Evolutionary conservation across 2,797 vertebrate genomes (phyloP).

Genomic region (Pogonophryne albipinna): DNA sequence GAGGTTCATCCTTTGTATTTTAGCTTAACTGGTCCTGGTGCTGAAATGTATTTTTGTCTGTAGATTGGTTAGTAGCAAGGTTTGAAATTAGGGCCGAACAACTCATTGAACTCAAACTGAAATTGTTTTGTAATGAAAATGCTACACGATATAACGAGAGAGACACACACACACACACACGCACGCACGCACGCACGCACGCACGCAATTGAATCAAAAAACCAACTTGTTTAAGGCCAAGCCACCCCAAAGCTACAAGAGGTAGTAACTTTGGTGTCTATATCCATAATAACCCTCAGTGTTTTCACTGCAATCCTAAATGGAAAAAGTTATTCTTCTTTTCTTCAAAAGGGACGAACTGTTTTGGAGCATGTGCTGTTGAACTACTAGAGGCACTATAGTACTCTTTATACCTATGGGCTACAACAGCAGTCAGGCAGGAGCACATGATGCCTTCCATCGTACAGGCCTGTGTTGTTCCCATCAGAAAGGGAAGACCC

Average conservation of each 20-base stretch:
- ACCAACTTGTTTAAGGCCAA: no score
- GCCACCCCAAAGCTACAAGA: no score
- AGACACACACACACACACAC: no score
- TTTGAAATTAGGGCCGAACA: neutral
- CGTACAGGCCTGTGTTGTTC: constrained; percentile 66
- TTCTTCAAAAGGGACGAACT: constrained; percentile 24
- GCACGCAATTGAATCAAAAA: no score
- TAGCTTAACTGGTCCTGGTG: neutral
- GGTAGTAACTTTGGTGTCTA: no score
- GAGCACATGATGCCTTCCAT: constrained; percentile 67
- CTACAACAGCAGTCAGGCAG: constrained; percentile 47
- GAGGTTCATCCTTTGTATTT: neutral
- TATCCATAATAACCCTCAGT: no score
- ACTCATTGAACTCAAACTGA: no score
- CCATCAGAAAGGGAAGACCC: constrained; percentile 39
- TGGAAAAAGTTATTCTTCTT: no score
- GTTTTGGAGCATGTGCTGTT: constrained; percentile 31
- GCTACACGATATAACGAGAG: no score
- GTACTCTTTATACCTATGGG: constrained; percentile 45
- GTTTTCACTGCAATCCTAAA: no score
- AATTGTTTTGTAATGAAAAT: no score
- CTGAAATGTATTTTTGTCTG: constrained; percentile 1
- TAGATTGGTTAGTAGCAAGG: neutral
- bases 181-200: no score
- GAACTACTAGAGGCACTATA: constrained; percentile 13